Base-by-base conservation (phyloP, 2,113 vertebrate species). In the Globicephala melas region DNA sequence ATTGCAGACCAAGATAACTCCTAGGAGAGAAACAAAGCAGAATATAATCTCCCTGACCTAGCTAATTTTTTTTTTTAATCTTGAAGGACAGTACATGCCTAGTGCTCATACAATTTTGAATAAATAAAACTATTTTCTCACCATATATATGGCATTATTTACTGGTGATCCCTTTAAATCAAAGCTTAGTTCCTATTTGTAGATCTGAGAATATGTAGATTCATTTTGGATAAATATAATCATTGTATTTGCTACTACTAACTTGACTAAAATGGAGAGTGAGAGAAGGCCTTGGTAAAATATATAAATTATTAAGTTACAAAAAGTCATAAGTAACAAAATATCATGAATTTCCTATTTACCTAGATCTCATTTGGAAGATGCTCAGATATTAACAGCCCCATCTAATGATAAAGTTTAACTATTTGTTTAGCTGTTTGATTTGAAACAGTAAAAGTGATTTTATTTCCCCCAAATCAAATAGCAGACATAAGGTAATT, bases 41-140 rank as follows among this genome's bases (percentile, higher is more conserved):
- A 93, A 53, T 83, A 65, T 77, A 79, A 96, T 96, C 97, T 95
- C 17, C 31, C 53, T 89, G 58, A 73, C 44, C 73, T 63, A 79
- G 33, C 62, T 89, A 44, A 55, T 86, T 82, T 79, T n/a, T 41
- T 55, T 55, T 82, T 89, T 84, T 31, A 26, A 81, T 84, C 36
- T 74, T 96, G 10, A 92, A 94, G 18, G 21, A 90, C 13, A 84
- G 1, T 58, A 41, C 53, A 71, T 70, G 47, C 11, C 33, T 50
- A 36, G 0, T 85, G 13, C 13, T 79, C 31, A 85, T 13, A 89
- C 28, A 58, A 82, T 82, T 89, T 83, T 97, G 44, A 81, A 83
- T 74, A 87, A 91, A 70, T 33, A 83, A 26, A 73, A 88, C 28
- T 67, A 50, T 62, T 94, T 94, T 95, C 65, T 60, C 21, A 86